A percentile compares a stretch with the other conserved stretches of the same genome.
Conservation (phyloP, 2,797 vertebrate species). For the Lepus oiostolus region DNA sequence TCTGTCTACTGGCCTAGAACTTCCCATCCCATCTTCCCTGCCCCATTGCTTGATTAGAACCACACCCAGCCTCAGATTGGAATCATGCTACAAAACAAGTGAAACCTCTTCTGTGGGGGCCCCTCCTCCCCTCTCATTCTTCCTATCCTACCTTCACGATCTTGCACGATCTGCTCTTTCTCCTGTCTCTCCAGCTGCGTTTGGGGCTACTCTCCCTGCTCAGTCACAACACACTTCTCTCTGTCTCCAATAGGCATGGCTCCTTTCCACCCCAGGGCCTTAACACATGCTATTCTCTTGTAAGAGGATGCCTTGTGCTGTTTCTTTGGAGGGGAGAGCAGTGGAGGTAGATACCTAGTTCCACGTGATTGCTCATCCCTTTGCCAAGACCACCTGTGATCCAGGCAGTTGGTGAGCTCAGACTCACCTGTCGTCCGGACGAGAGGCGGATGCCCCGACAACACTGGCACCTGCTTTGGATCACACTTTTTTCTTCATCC, state of each 20-base stretch:
- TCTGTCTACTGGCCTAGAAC: background rate
- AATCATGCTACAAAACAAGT: background rate
- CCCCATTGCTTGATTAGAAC: background rate
- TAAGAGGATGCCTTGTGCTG: background rate
- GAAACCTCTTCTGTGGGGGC: background rate
- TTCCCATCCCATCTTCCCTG: background rate
- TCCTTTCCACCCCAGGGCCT: background rate
- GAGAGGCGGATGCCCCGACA: background rate
- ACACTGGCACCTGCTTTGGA: background rate
- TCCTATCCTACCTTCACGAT: background rate
- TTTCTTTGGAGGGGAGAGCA: background rate
- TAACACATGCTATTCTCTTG: background rate
- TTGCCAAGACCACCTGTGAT: background rate
- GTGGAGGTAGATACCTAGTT: background rate
- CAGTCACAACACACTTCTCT: background rate
- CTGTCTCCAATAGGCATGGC: fast-evolving
- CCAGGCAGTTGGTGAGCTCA: background rate
- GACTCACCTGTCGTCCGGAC: fast-evolving
- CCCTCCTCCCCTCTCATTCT: background rate
- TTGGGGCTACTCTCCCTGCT: background rate
- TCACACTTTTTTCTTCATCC: background rate
- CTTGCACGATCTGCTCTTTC: background rate
- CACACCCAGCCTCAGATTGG: background rate
- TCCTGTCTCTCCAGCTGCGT: background rate
- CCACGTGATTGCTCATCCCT: background rate